Evolutionary conservation across 1,140 invertebrate species (phyloP).

Genomic region (Meloidogyne exigua): DNA sequence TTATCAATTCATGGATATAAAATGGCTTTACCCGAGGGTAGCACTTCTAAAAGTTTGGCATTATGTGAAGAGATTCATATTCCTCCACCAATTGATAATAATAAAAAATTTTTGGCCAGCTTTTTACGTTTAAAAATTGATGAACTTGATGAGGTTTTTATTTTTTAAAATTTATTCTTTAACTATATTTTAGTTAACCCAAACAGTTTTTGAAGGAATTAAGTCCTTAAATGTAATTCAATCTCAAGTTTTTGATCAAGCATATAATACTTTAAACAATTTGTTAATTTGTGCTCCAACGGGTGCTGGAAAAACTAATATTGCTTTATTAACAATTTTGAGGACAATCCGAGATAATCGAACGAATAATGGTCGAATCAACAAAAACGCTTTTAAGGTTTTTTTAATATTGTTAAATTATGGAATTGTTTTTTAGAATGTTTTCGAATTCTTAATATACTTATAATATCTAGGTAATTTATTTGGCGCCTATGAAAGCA

Average conservation of each 20-base stretch:
- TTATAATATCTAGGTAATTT: constrained; percentile 64
- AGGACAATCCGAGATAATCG: constrained; percentile 82
- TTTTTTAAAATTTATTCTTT: constrained; percentile 23
- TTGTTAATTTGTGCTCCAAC: constrained; percentile 91
- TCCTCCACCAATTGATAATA: constrained; percentile 69
- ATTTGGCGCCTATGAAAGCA: constrained; percentile 99
- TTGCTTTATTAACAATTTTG: constrained; percentile 86
- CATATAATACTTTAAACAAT: constrained; percentile 95
- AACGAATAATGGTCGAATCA: constrained; percentile 69
- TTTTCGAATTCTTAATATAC: constrained; percentile 22
- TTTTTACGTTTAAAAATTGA: constrained; percentile 66
- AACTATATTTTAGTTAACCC: constrained; percentile 71
- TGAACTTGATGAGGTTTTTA: constrained; percentile 49
- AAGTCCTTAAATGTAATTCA: constrained; percentile 88
- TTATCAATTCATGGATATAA: constrained; percentile 16
- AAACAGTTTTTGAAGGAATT: constrained; percentile 81
- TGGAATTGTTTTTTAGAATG: background rate
- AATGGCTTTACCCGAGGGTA: constrained; percentile 76
- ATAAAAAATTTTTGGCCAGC: constrained; percentile 64
- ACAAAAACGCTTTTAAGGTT: constrained; percentile 78
- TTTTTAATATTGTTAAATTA: no score
- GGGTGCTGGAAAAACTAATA: constrained; percentile 94
- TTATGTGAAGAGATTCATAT: constrained; percentile 71
- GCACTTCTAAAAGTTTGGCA: constrained; percentile 47
- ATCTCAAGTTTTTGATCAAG: constrained; percentile 87